Evolutionary conservation across 2,797 vertebrate genomes (phyloP).

Genomic region (Poeciliopsis infans): DNA sequence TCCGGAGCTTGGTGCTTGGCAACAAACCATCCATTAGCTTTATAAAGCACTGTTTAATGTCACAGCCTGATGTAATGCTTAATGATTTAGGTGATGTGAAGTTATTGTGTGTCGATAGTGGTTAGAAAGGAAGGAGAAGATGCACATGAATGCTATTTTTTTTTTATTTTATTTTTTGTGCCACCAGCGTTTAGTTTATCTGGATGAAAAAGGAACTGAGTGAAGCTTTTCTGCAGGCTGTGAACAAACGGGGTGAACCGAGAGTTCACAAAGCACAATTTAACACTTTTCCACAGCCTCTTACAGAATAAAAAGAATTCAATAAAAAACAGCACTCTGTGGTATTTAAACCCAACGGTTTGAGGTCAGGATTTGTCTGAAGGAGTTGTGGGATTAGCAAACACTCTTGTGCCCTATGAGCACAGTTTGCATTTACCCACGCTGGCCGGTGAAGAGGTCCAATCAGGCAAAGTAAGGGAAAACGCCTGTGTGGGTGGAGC

Average conservation of each 20-base stretch:
- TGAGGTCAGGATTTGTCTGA: background rate
- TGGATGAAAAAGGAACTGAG: background rate
- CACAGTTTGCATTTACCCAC: constrained; percentile 7
- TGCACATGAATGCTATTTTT: background rate
- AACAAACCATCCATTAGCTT: constrained; percentile 26
- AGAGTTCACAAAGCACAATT: constrained; percentile 1
- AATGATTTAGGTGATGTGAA: constrained; percentile 5
- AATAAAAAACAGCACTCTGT: background rate
- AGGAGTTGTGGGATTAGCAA: background rate
- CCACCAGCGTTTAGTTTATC: background rate
- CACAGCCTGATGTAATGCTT: constrained; percentile 23
- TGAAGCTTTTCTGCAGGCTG: background rate
- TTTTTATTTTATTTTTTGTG: background rate
- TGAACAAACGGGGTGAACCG: background rate
- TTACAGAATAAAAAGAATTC: background rate
- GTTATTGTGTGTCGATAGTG: constrained; percentile 24
- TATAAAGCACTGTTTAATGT: constrained; percentile 41
- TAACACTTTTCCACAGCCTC: constrained; percentile 7
- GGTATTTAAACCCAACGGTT: background rate
- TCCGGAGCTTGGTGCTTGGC: constrained; percentile 4
- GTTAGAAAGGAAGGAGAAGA: background rate
- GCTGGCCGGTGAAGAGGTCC: constrained; percentile 13
- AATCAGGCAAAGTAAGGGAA: constrained; percentile 15
- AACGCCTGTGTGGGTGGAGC: constrained; percentile 19
- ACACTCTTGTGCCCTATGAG: constrained; percentile 7